A percentile compares a stretch with the other conserved stretches of the same genome.
These are phyloP conservation scores for Globodera rostochiensis DNA, from an alignment of 1,140 invertebrate genomes.

Conservation along the genomic window DNA sequence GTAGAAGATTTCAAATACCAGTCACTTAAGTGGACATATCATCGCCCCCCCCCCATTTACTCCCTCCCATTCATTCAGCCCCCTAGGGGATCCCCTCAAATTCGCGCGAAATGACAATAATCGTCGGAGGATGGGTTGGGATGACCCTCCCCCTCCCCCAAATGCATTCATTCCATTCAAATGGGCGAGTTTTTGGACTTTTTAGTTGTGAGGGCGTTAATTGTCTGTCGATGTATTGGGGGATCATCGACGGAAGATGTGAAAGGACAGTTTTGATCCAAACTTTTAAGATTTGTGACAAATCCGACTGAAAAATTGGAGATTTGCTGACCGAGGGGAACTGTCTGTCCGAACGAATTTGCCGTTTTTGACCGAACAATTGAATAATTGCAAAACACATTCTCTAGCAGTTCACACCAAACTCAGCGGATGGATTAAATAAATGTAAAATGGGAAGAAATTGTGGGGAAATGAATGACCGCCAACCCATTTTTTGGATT, in stretches of 20 bases:
- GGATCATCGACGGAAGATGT: background rate
- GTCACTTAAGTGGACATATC: no score
- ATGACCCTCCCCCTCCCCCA: background rate
- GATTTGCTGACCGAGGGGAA: background rate
- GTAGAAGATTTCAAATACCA: no score
- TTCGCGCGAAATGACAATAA: constrained; percentile 3
- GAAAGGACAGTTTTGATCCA: background rate
- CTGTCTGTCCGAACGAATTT: background rate
- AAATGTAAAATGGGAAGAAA: background rate
- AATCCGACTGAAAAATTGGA: background rate
- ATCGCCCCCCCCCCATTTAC: background rate
- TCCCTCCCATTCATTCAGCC: background rate
- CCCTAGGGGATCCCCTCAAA: background rate
- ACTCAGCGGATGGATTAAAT: background rate
- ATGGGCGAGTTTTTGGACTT: background rate
- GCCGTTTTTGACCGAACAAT: background rate
- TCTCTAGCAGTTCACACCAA: no score
- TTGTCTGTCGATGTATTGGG: background rate
- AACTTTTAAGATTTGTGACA: background rate
- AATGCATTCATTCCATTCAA: background rate
- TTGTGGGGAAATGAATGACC: background rate
- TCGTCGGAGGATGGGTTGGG: background rate
- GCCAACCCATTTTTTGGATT: background rate
- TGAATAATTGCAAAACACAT: background rate
- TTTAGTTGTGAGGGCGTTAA: background rate